Evolutionary conservation across 1,140 invertebrate species (phyloP).

Genomic region (Nasonia longicornis): DNA sequence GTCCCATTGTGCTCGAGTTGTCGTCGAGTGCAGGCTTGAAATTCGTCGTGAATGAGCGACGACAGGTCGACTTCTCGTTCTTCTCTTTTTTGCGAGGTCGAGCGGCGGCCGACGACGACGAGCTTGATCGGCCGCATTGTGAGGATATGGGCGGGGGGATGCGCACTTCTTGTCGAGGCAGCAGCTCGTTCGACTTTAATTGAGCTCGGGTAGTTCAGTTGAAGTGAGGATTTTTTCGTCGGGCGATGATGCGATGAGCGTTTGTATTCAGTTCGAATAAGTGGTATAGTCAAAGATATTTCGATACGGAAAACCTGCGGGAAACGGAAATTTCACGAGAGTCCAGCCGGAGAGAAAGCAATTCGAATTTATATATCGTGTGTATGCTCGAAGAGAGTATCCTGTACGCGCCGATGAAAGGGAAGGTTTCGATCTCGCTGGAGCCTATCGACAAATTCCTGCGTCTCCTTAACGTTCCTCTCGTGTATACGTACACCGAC

Average conservation of each 20-base stretch:
- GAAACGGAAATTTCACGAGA: no score
- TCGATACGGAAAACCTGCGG: no score
- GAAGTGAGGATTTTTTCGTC: neutral
- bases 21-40: slow-evolving; percentile 23
- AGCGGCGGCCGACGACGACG: neutral
- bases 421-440: slow-evolving; percentile 13
- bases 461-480: neutral
- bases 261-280: no score
- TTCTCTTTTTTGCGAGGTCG: neutral
- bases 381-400: neutral
- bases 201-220: slow-evolving; percentile 1
- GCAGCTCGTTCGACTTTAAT: neutral
- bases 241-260: no score
- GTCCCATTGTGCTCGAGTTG: slow-evolving; percentile 25
- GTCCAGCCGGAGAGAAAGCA: neutral
- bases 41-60: slow-evolving; percentile 38
- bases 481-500: neutral
- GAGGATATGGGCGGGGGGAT: no score
- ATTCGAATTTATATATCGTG: neutral
- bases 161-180: no score
- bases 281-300: no score
- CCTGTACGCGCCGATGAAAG: slow-evolving; percentile 9
- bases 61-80: neutral
- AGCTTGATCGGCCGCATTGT: neutral
- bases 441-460: slow-evolving; percentile 13